Evolutionary conservation across 2,888 invertebrate species (phyloP).

Genomic region (Sinotaia quadrata): DNA sequence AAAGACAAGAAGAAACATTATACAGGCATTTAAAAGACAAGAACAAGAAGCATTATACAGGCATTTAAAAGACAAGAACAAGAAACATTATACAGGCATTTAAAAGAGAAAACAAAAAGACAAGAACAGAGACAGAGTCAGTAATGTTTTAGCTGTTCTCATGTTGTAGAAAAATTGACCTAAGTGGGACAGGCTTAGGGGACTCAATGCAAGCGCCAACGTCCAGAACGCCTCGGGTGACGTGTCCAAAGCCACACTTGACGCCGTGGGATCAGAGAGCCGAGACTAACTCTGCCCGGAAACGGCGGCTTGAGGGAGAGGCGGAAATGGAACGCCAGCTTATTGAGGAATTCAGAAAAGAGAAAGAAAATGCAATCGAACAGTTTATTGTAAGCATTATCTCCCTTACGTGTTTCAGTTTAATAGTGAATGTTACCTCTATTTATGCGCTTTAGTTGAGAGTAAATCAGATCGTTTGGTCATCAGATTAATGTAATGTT

Average conservation of each 20-base stretch:
- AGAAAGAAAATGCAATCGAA: constrained; percentile 67
- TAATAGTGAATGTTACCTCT: no score
- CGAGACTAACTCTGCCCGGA: constrained; percentile 55
- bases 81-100: no score
- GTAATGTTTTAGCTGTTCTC: not conserved
- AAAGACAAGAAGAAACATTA: no score
- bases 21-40: no score
- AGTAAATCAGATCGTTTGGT: no score
- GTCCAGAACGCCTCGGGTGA: not conserved
- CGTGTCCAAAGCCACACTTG: constrained; percentile 38
- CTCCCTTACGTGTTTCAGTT: no score
- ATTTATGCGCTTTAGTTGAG: no score
- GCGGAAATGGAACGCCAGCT: constrained; percentile 52
- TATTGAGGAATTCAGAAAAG: constrained; percentile 57
- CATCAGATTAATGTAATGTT: no score
- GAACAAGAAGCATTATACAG: no score
- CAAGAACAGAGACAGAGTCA: not conserved
- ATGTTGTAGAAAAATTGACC: constrained; percentile 15
- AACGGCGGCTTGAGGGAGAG: constrained; percentile 53
- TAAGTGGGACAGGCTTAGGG: constrained; percentile 10
- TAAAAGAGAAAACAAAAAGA: not conserved
- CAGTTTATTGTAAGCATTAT: constrained; percentile 61
- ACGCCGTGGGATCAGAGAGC: constrained; percentile 67
- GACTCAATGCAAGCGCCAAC: not conserved
- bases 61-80: no score